Conservation (phyloP, 1,140 invertebrate species). For the Tribolium castaneum region DNA sequence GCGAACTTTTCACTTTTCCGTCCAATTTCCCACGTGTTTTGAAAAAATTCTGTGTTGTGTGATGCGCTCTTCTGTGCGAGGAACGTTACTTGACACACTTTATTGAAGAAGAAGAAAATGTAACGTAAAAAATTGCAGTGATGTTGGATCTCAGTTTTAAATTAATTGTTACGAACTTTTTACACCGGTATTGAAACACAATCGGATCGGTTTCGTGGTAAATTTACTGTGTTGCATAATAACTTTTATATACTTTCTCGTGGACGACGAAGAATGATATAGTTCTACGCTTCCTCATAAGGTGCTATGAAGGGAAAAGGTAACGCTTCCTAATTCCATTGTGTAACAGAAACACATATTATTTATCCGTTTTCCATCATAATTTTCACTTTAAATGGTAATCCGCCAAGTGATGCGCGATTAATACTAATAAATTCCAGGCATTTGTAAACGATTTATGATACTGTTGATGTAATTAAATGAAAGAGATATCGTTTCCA, state of each 20-base stretch:
- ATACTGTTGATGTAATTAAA: too few relatives aligned
- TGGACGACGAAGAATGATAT: conserved; percentile 22
- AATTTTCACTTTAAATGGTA: too few relatives aligned
- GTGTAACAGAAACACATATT: background rate
- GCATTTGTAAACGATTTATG: too few relatives aligned
- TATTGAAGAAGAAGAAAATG: too few relatives aligned
- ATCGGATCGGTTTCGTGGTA: conserved; percentile 10
- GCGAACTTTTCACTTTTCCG: conserved; percentile 23
- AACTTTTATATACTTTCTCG: conserved; percentile 31
- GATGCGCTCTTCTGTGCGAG: background rate
- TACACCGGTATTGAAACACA: background rate
- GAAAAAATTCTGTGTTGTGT: conserved; percentile 17
- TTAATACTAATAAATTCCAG: too few relatives aligned
- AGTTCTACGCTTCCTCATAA: background rate
- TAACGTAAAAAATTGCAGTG: background rate
- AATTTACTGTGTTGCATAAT: conserved; percentile 24
- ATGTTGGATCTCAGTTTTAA: background rate
- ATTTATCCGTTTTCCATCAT: too few relatives aligned
- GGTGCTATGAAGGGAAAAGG: background rate
- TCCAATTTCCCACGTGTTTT: background rate
- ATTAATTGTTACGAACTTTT: background rate
- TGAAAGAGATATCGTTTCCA: too few relatives aligned
- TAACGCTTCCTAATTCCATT: background rate
- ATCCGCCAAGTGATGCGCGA: too few relatives aligned
- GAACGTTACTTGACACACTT: conserved; percentile 25